Percentiles rank a stretch among this genome's conserved stretches.
phyloP scores from a whole-genome alignment of 2,888 invertebrate species.

The Mallateleia sp. region DNA sequence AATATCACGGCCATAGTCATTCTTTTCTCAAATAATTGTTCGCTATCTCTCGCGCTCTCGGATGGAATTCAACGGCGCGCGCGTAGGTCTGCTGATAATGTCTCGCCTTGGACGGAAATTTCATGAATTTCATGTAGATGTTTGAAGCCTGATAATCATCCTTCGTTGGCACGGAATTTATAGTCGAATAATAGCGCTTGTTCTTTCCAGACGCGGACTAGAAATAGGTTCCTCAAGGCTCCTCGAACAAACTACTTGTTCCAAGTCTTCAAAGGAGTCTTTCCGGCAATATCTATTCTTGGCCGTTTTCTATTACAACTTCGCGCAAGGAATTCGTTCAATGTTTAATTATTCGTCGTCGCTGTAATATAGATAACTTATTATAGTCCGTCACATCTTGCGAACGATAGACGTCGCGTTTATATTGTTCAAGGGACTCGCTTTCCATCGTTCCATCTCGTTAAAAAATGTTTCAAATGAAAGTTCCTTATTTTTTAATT shows the following conservation, averaged over 20 bases:
- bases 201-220: constrained; percentile 16
- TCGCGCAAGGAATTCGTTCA: constrained; percentile 6
- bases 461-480: neutral
- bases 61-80: constrained; percentile 16
- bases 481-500: too few relatives aligned
- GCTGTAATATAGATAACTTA: neutral
- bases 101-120: constrained; percentile 46
- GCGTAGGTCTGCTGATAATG: constrained; percentile 49
- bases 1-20: constrained; percentile 38
- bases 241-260: constrained; percentile 16
- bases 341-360: constrained; percentile 25
- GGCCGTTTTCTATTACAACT: constrained; percentile 17
- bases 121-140: constrained; percentile 53
- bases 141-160: constrained; percentile 37
- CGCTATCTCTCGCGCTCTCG: constrained; percentile 18
- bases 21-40: constrained; percentile 58
- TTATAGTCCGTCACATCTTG: constrained; percentile 6
- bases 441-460: constrained; percentile 1
- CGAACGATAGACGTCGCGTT: neutral
- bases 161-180: constrained; percentile 22
- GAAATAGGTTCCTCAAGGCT: constrained; percentile 23
- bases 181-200: constrained; percentile 25
- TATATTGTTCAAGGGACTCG: constrained; percentile 2
- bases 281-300: constrained; percentile 1
- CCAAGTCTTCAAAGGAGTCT: constrained; percentile 17